phyloP scores from a whole-genome alignment of 1,140 invertebrate genomes.

The Stegodyphus dumicola region DNA sequence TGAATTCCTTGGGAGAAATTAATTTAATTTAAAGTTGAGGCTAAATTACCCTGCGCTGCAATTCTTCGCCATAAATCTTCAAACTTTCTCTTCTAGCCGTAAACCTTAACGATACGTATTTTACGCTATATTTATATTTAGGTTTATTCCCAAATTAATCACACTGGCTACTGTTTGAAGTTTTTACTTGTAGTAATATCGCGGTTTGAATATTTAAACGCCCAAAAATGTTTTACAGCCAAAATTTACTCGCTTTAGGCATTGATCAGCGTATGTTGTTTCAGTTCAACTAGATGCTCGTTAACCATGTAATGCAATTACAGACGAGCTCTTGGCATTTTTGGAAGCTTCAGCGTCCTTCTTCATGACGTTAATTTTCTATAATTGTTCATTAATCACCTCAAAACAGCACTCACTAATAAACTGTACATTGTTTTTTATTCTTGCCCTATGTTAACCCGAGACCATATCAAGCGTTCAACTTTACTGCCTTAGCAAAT shows the following conservation, averaged over 20 bases:
- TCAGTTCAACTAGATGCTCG: constrained; percentile 22
- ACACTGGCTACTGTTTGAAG: neutral
- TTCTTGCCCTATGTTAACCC: too few relatives aligned
- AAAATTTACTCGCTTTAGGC: neutral
- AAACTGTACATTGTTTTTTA: too few relatives aligned
- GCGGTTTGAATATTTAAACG: constrained; percentile 39
- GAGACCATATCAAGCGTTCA: too few relatives aligned
- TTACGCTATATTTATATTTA: constrained; percentile 13
- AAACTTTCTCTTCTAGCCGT: constrained; percentile 1
- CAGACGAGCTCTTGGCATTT: constrained; percentile 8
- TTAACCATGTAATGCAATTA: constrained; percentile 54
- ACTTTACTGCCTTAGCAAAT: too few relatives aligned
- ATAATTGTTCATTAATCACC: constrained; percentile 58
- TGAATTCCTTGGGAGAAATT: neutral
- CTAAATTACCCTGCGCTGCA: constrained; percentile 14
- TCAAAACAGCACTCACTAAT: neutral
- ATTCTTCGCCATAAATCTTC: constrained; percentile 11
- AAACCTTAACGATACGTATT: constrained; percentile 14
- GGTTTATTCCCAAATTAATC: constrained; percentile 35
- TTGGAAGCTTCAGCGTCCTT: neutral
- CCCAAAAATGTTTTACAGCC: constrained; percentile 32
- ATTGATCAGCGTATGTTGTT: constrained; percentile 45
- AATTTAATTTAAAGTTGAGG: constrained; percentile 33
- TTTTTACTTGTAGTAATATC: neutral
- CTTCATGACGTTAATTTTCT: constrained; percentile 58